These are phyloP conservation scores for Podarcis muralis DNA, from an alignment of 2,113 vertebrate species.

Conservation along the genomic window DNA sequence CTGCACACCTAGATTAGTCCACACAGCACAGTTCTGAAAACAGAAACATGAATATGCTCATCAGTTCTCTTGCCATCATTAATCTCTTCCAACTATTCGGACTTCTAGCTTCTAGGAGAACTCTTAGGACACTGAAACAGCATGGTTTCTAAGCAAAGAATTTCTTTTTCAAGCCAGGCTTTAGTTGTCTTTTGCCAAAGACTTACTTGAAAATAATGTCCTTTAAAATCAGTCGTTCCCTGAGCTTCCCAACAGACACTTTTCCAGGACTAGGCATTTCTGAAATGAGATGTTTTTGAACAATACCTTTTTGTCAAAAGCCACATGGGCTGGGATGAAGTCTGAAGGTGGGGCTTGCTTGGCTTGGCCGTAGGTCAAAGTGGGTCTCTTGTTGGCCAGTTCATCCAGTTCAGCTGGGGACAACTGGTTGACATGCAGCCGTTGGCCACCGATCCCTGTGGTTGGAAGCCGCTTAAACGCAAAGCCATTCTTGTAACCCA, in stretches of 20 bases:
- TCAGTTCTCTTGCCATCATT: neutral
- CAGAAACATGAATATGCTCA: neutral
- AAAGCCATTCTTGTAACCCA: slow-evolving; percentile 86
- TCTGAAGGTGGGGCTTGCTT: slow-evolving; percentile 55
- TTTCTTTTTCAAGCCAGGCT: slow-evolving; percentile 66
- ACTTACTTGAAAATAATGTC: slow-evolving; percentile 41
- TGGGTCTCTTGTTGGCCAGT: slow-evolving; percentile 66
- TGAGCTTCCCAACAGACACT: slow-evolving; percentile 62
- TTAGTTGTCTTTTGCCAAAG: slow-evolving; percentile 74
- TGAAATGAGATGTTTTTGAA: slow-evolving; percentile 52
- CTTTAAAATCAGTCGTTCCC: slow-evolving; percentile 64
- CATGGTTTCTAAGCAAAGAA: slow-evolving; percentile 68
- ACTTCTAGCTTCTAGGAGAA: slow-evolving; percentile 57
- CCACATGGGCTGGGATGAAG: slow-evolving; percentile 87
- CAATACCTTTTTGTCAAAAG: slow-evolving; percentile 94
- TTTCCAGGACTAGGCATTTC: slow-evolving; percentile 47
- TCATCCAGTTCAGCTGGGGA: slow-evolving; percentile 78
- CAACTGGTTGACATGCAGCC: slow-evolving; percentile 79
- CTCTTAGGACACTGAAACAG: slow-evolving; percentile 55
- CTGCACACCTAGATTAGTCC: neutral
- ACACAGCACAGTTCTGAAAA: neutral
- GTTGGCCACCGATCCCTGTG: slow-evolving; percentile 80
- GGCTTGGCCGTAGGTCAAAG: slow-evolving; percentile 70
- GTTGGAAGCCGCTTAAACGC: slow-evolving; percentile 77
- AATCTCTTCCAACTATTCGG: slow-evolving; percentile 38